Evolutionary conservation across 2,888 invertebrate genomes (phyloP).

Genomic region (Reticulitermes lucifugus): DNA sequence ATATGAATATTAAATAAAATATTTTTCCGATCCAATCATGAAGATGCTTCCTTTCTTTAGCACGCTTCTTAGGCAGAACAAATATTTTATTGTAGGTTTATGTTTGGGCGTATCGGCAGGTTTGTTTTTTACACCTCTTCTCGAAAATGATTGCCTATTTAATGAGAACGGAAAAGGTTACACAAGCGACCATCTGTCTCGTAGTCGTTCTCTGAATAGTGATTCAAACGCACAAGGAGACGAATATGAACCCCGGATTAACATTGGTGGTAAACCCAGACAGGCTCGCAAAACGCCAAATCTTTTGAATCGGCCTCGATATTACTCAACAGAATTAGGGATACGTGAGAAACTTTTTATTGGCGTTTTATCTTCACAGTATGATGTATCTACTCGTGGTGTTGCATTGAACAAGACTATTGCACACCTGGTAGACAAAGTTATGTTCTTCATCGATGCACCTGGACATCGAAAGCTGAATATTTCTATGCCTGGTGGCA

Average conservation of each 20-base stretch:
- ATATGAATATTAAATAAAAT: too few relatives aligned
- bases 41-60: conserved; percentile 41
- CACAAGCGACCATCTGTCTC: conserved; percentile 46
- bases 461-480: conserved; percentile 65
- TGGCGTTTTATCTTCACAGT: conserved; percentile 83
- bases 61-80: conserved; percentile 60
- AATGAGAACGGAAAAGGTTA: conserved; percentile 18
- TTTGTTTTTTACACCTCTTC: conserved; percentile 66
- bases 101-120: conserved; percentile 70
- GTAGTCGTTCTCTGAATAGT: conserved; percentile 26
- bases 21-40: not conserved
- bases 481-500: conserved; percentile 70
- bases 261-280: conserved; percentile 64
- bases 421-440: conserved; percentile 84
- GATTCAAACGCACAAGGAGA: conserved; percentile 56
- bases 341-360: conserved; percentile 91
- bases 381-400: conserved; percentile 78
- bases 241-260: conserved; percentile 65
- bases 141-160: conserved; percentile 58
- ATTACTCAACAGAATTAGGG: conserved; percentile 95
- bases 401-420: conserved; percentile 90
- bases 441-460: conserved; percentile 79
- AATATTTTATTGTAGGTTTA: conserved; percentile 70
- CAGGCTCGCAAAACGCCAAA: conserved; percentile 66
- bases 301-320: conserved; percentile 85